Conservation (phyloP, 1,140 invertebrate species). For the Agrilus planipennis region DNA sequence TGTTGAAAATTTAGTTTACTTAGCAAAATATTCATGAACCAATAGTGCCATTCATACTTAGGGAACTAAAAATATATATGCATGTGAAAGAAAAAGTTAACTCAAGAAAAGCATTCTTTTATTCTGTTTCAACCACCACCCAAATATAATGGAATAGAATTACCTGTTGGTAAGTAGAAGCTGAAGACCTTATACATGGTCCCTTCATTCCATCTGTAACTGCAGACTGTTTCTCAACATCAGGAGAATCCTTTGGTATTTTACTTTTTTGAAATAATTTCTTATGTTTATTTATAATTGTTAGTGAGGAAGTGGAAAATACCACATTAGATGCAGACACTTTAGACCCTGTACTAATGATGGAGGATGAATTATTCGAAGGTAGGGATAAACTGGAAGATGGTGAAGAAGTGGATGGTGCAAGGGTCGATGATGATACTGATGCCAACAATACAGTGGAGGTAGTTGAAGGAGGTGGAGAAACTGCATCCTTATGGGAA, state of each 20-base stretch:
- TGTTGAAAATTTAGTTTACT: too few relatives aligned
- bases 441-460: too few relatives aligned
- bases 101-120: too few relatives aligned
- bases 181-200: slow-evolving; percentile 23
- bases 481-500: neutral
- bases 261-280: too few relatives aligned
- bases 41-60: too few relatives aligned
- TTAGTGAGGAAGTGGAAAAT: neutral
- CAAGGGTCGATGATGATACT: neutral
- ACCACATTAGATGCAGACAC: neutral
- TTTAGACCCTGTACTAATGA: neutral
- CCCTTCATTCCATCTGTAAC: slow-evolving; percentile 22
- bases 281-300: neutral
- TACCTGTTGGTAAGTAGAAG: slow-evolving; percentile 27
- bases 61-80: too few relatives aligned
- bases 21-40: too few relatives aligned
- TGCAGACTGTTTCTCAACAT: slow-evolving; percentile 23
- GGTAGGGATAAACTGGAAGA: neutral
- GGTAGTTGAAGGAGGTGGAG: neutral
- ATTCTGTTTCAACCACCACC: too few relatives aligned
- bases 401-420: neutral
- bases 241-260: too few relatives aligned
- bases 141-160: too few relatives aligned
- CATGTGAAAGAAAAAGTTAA: too few relatives aligned
- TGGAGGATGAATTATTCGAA: neutral